phyloP scores from a whole-genome alignment of 1,140 invertebrate species.

The Drosophila pseudoananassae region DNA sequence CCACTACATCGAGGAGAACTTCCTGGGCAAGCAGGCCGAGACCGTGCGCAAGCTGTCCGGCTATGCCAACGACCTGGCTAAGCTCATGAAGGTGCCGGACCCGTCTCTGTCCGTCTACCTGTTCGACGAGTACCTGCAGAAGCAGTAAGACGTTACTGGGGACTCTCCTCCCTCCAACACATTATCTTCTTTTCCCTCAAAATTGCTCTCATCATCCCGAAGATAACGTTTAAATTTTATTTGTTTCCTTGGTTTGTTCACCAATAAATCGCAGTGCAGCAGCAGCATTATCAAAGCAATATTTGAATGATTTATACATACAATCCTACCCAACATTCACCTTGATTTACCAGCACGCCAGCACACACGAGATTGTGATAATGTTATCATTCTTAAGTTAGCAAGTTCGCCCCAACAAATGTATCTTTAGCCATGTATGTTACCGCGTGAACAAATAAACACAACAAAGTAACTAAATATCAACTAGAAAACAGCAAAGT shows the following conservation, averaged over 20 bases:
- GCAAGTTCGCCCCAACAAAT: conserved; percentile 65
- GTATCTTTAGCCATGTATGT: conserved; percentile 69
- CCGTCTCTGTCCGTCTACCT: conserved; percentile 88
- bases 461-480: conserved; percentile 49
- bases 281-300: conserved; percentile 50
- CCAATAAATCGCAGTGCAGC: conserved; percentile 69
- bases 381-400: conserved; percentile 70
- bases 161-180: background rate
- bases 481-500: conserved; percentile 36
- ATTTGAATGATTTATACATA: conserved; percentile 37
- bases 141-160: conserved; percentile 77
- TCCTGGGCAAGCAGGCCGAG: conserved; percentile 88
- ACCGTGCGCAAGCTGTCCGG: conserved; percentile 89
- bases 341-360: conserved; percentile 53
- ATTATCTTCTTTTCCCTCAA: conserved; percentile 13
- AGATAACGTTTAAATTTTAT: conserved; percentile 26
- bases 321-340: conserved; percentile 19
- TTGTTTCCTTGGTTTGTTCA: conserved; percentile 56
- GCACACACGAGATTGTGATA: conserved; percentile 64
- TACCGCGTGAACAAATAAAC: conserved; percentile 71
- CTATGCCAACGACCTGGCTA: conserved; percentile 89
- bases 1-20: conserved; percentile 90
- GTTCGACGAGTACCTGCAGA: conserved; percentile 92
- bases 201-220: conserved; percentile 52
- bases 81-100: conserved; percentile 87